Evolutionary conservation across 2,888 invertebrate species (phyloP), one percentile per base, ranked within the genome.

Genomic region (Pegoplata infirma): DNA sequence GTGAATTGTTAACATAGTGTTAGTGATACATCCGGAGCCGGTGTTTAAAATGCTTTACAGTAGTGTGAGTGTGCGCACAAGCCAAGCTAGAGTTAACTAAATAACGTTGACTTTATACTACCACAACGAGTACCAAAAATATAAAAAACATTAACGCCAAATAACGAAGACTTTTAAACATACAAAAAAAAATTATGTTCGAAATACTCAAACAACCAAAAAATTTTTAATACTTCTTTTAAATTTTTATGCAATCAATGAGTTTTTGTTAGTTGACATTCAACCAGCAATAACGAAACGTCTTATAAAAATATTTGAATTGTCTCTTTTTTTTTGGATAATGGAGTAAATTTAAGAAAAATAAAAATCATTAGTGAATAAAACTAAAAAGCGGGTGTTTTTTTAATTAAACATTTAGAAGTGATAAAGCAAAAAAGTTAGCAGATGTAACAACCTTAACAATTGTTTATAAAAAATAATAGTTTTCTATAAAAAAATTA

Each of bases 201-300:
- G 32, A 76, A 74, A 76, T 75, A 73, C 67, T 55, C 61, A 81
- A 83, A 64, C 69, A 63, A 53, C 82, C 82, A 83, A 85, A 84
- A n/a, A 84, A 75, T 71, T 49, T 75, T 83, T 85, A 86, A 84
- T 84, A 88, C 86, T 88, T 88, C 88, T 88, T 88, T 89, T 87
- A 89, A 89, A 89, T 84, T 86, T 88, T 86, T 86, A 83, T 86
- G 87, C 88, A 86, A 86, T 85, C 86, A 84, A 82, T 77, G 84
- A 84, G 79, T 82, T 84, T 84, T 83, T 84, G 86, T 89, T 88
- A 89, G 89, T 89, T 86, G 86, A 82, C 83, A 83, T 82, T 83
- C 83, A 84, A 82, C 83, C 82, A 83, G 84, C 84, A 83, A 72
- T 81, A 83, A 83, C 84, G 86, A 84, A 84, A 81, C 82, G 76